phyloP scores from a whole-genome alignment of 2,888 invertebrate genomes.

The Mechanitis messenoides region DNA sequence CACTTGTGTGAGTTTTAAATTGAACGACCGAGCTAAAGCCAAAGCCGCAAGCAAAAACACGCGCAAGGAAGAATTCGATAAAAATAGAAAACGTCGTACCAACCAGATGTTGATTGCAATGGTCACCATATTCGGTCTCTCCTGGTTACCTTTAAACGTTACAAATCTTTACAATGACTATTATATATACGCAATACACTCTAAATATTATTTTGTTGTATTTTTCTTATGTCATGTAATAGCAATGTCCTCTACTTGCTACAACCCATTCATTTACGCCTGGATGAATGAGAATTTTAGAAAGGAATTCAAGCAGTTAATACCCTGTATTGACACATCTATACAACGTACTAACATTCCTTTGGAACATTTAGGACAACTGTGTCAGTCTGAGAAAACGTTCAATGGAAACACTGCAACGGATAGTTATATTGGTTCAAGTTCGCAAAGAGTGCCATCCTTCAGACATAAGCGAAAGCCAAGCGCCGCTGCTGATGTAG shows the following conservation, averaged over 20 bases:
- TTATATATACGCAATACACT: slow-evolving; percentile 82
- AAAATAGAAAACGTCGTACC: slow-evolving; percentile 91
- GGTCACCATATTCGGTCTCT: slow-evolving; percentile 97
- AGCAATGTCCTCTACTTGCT: slow-evolving; percentile 97
- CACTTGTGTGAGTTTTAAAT: slow-evolving; percentile 90
- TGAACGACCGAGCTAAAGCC: slow-evolving; percentile 88
- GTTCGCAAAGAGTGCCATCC: slow-evolving; percentile 72
- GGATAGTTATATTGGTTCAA: slow-evolving; percentile 76
- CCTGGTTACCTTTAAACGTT: slow-evolving; percentile 95
- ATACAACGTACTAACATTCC: slow-evolving; percentile 60
- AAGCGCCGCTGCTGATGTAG: slow-evolving; percentile 78
- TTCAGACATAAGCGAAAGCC: slow-evolving; percentile 74
- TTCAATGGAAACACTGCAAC: slow-evolving; percentile 87
- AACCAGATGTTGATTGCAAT: slow-evolving; percentile 98
- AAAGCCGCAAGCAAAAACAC: slow-evolving; percentile 91
- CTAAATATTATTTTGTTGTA: slow-evolving; percentile 89
- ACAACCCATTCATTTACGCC: slow-evolving; percentile 97
- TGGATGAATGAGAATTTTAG: slow-evolving; percentile 98
- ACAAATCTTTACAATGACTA: slow-evolving; percentile 92
- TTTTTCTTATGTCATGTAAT: slow-evolving; percentile 94
- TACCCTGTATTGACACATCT: slow-evolving; percentile 79
- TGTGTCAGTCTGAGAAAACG: slow-evolving; percentile 80
- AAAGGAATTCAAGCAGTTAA: slow-evolving; percentile 91
- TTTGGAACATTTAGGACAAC: slow-evolving; percentile 67
- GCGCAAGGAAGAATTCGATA: slow-evolving; percentile 92